Percentiles rank a stretch among this genome's conserved stretches.
phyloP scores from a whole-genome alignment of 2,797 vertebrate genomes.

The Silurus aristotelis region DNA sequence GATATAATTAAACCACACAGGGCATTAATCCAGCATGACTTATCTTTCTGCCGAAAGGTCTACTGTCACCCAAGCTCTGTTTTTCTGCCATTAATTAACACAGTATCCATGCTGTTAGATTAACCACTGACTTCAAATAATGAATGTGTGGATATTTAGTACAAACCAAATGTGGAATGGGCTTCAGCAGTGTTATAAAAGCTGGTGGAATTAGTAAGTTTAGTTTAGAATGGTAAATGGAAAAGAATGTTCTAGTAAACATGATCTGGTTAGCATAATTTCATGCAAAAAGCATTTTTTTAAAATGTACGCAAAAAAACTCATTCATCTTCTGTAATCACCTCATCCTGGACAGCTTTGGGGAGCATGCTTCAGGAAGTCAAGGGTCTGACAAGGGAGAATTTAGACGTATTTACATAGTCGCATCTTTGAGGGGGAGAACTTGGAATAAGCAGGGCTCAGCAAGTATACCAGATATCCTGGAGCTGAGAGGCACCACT shows the following conservation, averaged over 20 bases:
- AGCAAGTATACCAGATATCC: neutral
- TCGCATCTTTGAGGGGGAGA: too few species aligned
- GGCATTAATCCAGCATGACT: constrained; percentile 63
- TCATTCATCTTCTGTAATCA: neutral
- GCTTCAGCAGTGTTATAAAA: constrained; percentile 48
- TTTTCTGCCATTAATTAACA: constrained; percentile 60
- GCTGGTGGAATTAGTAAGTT: constrained; percentile 54
- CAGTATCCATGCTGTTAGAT: constrained; percentile 48
- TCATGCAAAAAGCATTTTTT: neutral
- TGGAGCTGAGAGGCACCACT: neutral
- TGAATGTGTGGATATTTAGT: constrained; percentile 62
- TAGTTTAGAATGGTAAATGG: neutral
- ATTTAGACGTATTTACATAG: too few species aligned
- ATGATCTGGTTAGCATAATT: neutral
- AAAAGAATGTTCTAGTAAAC: neutral
- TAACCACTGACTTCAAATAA: constrained; percentile 43
- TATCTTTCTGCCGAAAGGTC: constrained; percentile 62
- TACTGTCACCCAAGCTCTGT: constrained; percentile 48
- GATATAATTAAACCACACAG: constrained; percentile 75
- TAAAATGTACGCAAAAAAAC: neutral
- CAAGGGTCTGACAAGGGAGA: too few species aligned
- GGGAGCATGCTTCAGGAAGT: too few species aligned
- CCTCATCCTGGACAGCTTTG: neutral
- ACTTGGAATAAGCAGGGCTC: neutral
- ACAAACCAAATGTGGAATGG: constrained; percentile 54